Evolutionary conservation across 2,888 invertebrate genomes (phyloP).

Genomic region (Platycheirus albimanus): DNA sequence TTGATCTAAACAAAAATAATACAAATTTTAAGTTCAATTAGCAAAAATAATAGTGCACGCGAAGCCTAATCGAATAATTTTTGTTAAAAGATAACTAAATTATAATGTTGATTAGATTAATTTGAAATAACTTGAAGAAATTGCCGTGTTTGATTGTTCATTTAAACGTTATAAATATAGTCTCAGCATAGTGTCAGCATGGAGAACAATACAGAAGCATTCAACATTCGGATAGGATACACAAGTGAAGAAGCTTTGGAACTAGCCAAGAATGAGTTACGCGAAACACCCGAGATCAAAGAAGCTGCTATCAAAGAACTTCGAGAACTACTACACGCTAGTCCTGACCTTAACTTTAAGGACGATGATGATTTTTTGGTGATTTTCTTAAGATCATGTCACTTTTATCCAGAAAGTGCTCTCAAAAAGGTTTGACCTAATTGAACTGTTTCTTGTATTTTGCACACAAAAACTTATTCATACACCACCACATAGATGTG

Average conservation of each 20-base stretch:
- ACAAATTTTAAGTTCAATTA: not conserved
- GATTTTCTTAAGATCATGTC: slow-evolving; percentile 91
- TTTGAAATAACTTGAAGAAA: not conserved
- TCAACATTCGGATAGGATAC: slow-evolving; percentile 85
- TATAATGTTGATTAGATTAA: slow-evolving; percentile 37
- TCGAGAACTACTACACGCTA: slow-evolving; percentile 86
- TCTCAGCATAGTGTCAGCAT: too few relatives aligned
- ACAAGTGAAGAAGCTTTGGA: slow-evolving; percentile 84
- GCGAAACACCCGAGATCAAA: slow-evolving; percentile 88
- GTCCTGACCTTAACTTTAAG: slow-evolving; percentile 86
- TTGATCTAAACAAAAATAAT: not conserved
- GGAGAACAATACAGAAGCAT: slow-evolving; percentile 82
- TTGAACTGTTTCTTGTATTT: too few relatives aligned
- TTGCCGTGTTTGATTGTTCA: slow-evolving; percentile 1
- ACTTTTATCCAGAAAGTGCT: slow-evolving; percentile 92
- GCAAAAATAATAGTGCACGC: not conserved
- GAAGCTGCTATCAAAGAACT: slow-evolving; percentile 85
- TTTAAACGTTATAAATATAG: not conserved
- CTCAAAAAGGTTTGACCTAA: slow-evolving; percentile 85
- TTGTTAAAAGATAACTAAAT: too few relatives aligned
- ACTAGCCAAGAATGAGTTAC: slow-evolving; percentile 86
- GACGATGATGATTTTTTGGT: slow-evolving; percentile 90
- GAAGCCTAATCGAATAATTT: slow-evolving; percentile 9
- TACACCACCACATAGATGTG: too few relatives aligned
- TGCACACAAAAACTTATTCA: not conserved